Percentiles rank a stretch among this genome's conserved stretches.
phyloP scores from a whole-genome alignment of 2,888 invertebrate species.

The Drosophila robusta region DNA sequence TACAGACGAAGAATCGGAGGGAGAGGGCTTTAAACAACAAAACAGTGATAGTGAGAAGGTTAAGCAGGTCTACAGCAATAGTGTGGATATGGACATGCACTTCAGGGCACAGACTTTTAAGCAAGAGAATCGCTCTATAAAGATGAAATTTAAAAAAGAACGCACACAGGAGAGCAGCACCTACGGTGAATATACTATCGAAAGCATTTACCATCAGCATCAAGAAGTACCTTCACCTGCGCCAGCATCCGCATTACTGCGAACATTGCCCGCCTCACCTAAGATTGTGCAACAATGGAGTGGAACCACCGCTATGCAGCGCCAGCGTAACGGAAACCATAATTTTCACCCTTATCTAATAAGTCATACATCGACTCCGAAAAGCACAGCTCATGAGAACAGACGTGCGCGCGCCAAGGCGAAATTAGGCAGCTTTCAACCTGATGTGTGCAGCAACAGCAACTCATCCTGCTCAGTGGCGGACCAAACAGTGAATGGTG shows the following conservation, averaged over 20 bases:
- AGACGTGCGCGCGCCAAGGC: slow-evolving; percentile 68
- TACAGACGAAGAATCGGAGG: slow-evolving; percentile 39
- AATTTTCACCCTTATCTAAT: slow-evolving; percentile 83
- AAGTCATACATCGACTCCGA: slow-evolving; percentile 83
- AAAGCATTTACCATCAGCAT: slow-evolving; percentile 75
- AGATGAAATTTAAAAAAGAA: slow-evolving; percentile 84
- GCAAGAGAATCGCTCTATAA: slow-evolving; percentile 84
- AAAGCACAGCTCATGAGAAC: slow-evolving; percentile 62
- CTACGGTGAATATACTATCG: slow-evolving; percentile 83
- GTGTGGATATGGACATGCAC: slow-evolving; percentile 65
- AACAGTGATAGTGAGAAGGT: slow-evolving; percentile 28
- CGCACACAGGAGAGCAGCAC: slow-evolving; percentile 79
- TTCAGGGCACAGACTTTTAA: slow-evolving; percentile 81
- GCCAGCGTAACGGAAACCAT: slow-evolving; percentile 79
- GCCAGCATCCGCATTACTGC: slow-evolving; percentile 9
- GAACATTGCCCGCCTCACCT: slow-evolving; percentile 23
- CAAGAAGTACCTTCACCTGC: slow-evolving; percentile 48
- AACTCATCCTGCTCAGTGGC: slow-evolving; percentile 81
- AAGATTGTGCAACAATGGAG: slow-evolving; percentile 31
- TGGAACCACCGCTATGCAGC: slow-evolving; percentile 18
- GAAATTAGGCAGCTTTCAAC: slow-evolving; percentile 72
- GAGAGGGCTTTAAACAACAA: slow-evolving; percentile 36
- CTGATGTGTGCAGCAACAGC: slow-evolving; percentile 76
- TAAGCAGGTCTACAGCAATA: slow-evolving; percentile 48
- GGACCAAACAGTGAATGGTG: slow-evolving; percentile 56